Base-by-base conservation (phyloP, 2,113 vertebrate genomes). In the Xyliphius kryptos region DNA sequence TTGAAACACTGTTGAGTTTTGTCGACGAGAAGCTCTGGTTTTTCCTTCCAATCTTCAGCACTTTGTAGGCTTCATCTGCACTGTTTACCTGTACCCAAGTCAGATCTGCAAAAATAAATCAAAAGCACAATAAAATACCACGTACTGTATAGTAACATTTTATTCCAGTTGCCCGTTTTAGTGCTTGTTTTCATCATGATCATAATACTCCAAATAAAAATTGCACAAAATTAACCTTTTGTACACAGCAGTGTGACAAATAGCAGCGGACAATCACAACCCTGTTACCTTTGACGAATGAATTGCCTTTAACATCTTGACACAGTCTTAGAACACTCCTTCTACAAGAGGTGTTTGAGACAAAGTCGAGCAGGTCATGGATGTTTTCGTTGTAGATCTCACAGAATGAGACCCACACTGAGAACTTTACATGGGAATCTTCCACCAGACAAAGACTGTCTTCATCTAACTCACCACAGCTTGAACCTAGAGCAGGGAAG, bases 201-300 rank as follows among this genome's bases (percentile, higher is more conserved):
- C n/a, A n/a, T n/a, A n/a, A n/a, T n/a, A n/a, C n/a, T n/a, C n/a
- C n/a, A n/a, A n/a, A n/a, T n/a, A n/a, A n/a, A n/a, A n/a, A n/a
- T n/a, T n/a, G n/a, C n/a, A n/a, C n/a, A n/a, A n/a, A n/a, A n/a
- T n/a, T n/a, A n/a, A n/a, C n/a, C n/a, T n/a, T n/a, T n/a, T n/a
- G n/a, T n/a, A n/a, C n/a, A n/a, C n/a, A n/a, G n/a, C n/a, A n/a
- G n/a, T n/a, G n/a, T n/a, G n/a, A n/a, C n/a, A n/a, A n/a, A n/a
- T n/a, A n/a, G n/a, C n/a, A n/a, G n/a, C n/a, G n/a, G n/a, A n/a
- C n/a, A n/a, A n/a, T n/a, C n/a, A n/a, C n/a, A n/a, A n/a, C n/a
- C n/a, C n/a, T n/a, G n/a, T 63, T 60, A 98, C 94, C 94, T 94
- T 91, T 97, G 49, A 98, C 83, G 46, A 92, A 97, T 8, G 89